These are phyloP conservation scores for Habrosyne pyritoides DNA, from an alignment of 2,888 invertebrate species.

Conservation along the genomic window DNA sequence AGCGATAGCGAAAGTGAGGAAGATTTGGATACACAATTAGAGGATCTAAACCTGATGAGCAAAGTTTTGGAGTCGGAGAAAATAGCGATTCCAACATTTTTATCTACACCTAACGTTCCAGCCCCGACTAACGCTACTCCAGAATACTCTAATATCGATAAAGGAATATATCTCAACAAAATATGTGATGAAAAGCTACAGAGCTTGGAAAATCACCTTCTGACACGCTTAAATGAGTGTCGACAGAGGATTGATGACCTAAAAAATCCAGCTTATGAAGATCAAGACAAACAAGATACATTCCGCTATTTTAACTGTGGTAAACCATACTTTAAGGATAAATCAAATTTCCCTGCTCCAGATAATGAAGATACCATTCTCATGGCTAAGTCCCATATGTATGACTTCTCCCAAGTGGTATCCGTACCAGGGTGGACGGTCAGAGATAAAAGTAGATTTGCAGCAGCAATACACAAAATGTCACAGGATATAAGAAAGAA, in stretches of 20 bases:
- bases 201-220: constrained; percentile 56
- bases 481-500: constrained; percentile 46
- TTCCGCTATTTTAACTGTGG: constrained; percentile 71
- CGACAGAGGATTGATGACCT: constrained; percentile 48
- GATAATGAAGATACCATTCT: constrained; percentile 85
- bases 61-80: constrained; percentile 43
- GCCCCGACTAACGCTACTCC: constrained; percentile 18
- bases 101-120: constrained; percentile 15
- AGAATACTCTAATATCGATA: constrained; percentile 45
- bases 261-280: constrained; percentile 14
- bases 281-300: constrained; percentile 30
- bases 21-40: constrained; percentile 44
- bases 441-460: constrained; percentile 81
- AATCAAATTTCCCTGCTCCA: constrained; percentile 71
- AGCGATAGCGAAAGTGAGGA: constrained; percentile 44
- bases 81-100: constrained; percentile 21
- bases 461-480: constrained; percentile 72
- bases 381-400: constrained; percentile 60
- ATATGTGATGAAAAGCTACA: constrained; percentile 57
- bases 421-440: constrained; percentile 81
- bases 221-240: constrained; percentile 57
- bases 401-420: constrained; percentile 73
- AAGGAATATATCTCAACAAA: constrained; percentile 64
- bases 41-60: constrained; percentile 43
- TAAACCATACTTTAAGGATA: constrained; percentile 88